A percentile compares a stretch with the other conserved stretches of the same genome.
Conservation (phyloP, 2,113 vertebrate genomes). For the Phaethornis superciliosus region DNA sequence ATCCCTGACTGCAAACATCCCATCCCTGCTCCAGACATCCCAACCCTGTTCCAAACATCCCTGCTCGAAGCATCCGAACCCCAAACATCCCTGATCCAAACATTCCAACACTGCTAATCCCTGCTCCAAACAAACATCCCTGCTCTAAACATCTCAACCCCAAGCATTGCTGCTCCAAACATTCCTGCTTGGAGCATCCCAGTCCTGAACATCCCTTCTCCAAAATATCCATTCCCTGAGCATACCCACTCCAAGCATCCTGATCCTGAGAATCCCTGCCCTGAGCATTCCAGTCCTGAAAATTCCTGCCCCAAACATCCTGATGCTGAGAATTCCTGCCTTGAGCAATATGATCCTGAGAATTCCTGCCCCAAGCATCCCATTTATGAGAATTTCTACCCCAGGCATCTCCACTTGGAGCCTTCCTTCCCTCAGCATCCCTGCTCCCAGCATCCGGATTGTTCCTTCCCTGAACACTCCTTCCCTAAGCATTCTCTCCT, state of each 20-base stretch:
- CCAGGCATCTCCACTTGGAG: background rate
- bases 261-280: background rate
- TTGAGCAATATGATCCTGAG: background rate
- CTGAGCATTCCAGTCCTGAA: background rate
- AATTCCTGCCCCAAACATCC: too few relatives aligned
- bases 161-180: background rate
- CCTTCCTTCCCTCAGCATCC: background rate
- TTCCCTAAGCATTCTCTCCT: too few relatives aligned
- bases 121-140: background rate
- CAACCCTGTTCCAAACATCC: background rate
- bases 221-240: too few relatives aligned
- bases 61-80: background rate
- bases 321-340: background rate
- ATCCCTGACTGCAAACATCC: background rate
- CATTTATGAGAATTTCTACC: too few relatives aligned
- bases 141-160: rapidly evolving
- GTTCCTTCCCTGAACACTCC: too few relatives aligned
- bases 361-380: background rate
- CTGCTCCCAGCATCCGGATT: rapidly evolving
- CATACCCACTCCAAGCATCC: background rate
- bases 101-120: background rate
- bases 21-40: background rate
- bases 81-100: background rate
- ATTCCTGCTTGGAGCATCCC: background rate
- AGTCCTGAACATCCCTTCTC: background rate